phyloP scores from a whole-genome alignment of 1,140 invertebrate species.

The Penaeus japonicus region DNA sequence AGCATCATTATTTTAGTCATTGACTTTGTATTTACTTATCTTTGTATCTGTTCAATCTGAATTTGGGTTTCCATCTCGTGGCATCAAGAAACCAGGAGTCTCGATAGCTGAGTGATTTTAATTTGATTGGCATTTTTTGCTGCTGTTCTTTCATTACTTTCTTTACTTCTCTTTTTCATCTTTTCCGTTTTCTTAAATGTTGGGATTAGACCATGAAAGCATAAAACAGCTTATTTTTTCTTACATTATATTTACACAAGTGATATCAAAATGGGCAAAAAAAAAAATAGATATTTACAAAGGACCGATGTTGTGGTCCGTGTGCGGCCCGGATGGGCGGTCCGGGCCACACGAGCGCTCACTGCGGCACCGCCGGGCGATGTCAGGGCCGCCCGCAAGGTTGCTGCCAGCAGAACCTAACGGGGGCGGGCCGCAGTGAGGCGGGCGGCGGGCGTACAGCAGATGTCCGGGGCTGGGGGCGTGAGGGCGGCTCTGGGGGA shows the following conservation, averaged over 20 bases:
- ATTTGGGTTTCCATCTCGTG: conserved; percentile 6
- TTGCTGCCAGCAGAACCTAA: neutral
- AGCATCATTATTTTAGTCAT: neutral
- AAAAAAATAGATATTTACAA: conserved; percentile 29
- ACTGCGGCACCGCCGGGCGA: neutral
- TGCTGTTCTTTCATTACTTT: too few relatives aligned
- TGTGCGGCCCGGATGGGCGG: conserved; percentile 33
- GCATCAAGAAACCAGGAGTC: too few relatives aligned
- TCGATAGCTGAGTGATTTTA: too few relatives aligned
- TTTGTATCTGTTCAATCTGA: neutral
- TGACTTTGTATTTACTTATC: neutral
- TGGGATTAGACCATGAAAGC: neutral
- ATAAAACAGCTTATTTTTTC: conserved; percentile 1
- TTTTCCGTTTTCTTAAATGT: too few relatives aligned
- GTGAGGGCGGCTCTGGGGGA: conserved; percentile 1
- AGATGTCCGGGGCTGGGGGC: conserved; percentile 49
- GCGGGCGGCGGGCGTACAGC: conserved; percentile 51
- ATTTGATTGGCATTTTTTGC: too few relatives aligned
- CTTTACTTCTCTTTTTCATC: too few relatives aligned
- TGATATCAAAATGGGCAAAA: conserved; percentile 44
- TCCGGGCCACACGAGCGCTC: conserved; percentile 4
- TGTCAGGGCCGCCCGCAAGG: neutral
- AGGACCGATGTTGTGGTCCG: conserved; percentile 34
- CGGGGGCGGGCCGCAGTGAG: neutral
- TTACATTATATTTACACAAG: conserved; percentile 44